phyloP scores from a whole-genome alignment of 2,888 invertebrate genomes.

The Thysanoteuthis rhombus region DNA sequence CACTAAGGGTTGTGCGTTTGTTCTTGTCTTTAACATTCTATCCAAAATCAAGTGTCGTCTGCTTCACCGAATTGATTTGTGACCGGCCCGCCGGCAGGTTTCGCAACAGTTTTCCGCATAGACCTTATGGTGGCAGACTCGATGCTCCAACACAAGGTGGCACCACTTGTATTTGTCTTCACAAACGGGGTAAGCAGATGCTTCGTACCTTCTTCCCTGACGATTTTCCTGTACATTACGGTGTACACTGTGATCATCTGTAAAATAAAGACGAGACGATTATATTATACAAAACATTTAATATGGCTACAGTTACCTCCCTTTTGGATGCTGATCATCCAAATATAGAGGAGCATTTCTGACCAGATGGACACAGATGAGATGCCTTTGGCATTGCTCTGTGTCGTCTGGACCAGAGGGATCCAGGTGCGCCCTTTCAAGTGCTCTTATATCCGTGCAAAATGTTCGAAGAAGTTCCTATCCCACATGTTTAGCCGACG shows the following conservation, averaged over 20 bases:
- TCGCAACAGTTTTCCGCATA: conserved; percentile 52
- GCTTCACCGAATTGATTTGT: neutral
- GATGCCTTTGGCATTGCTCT: too few species aligned
- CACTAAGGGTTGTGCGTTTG: neutral
- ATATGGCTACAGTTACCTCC: too few species aligned
- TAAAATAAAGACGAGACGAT: neutral
- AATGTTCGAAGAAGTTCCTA: too few species aligned
- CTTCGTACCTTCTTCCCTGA: neutral
- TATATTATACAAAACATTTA: too few species aligned
- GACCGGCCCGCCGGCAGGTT: conserved; percentile 41
- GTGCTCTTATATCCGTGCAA: too few species aligned
- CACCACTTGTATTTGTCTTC: conserved; percentile 52
- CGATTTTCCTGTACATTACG: neutral
- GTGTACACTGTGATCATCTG: neutral
- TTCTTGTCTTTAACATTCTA: neutral
- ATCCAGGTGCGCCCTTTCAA: too few species aligned
- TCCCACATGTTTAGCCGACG: too few species aligned
- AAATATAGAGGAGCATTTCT: too few species aligned
- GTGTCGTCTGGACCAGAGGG: too few species aligned
- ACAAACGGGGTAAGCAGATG: conserved; percentile 39
- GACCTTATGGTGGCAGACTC: conserved; percentile 48
- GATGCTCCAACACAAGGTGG: conserved; percentile 47
- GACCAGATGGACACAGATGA: too few species aligned
- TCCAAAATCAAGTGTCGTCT: neutral
- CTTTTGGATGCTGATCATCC: too few species aligned